A percentile compares a stretch with the other conserved stretches of the same genome.
phyloP scores from a whole-genome alignment of 2,888 invertebrate species.

The Xestia ashworthii region DNA sequence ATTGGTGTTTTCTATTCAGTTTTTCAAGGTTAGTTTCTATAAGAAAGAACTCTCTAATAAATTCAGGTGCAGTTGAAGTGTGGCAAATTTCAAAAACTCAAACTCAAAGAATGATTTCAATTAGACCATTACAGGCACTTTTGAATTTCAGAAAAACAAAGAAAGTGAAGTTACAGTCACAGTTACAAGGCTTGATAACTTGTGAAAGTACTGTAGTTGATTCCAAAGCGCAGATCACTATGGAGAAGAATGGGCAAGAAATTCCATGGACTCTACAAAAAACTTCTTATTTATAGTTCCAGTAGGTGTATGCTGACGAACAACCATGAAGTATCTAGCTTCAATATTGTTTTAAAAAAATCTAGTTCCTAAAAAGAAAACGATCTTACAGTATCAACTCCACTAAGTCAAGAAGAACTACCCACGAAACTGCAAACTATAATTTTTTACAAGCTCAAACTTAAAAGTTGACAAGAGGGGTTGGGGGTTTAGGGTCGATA shows the following conservation, averaged over 20 bases:
- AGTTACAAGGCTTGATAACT: no score
- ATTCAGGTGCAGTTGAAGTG: conserved; percentile 12
- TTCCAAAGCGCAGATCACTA: no score
- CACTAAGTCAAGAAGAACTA: conserved; percentile 26
- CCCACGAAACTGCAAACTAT: conserved; percentile 22
- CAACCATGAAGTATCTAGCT: not conserved
- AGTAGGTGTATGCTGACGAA: no score
- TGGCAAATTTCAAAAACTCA: conserved; percentile 3
- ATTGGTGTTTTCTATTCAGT: conserved; percentile 40
- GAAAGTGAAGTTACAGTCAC: no score
- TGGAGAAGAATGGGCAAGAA: no score
- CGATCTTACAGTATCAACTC: not conserved
- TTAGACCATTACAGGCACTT: no score
- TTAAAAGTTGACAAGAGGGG: conserved; percentile 82
- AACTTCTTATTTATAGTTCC: no score
- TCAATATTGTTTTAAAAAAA: conserved; percentile 6
- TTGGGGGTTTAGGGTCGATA: conserved; percentile 82
- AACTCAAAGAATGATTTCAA: no score
- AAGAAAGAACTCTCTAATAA: conserved; percentile 23
- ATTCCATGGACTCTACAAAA: no score
- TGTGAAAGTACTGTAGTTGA: no score
- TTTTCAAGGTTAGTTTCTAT: conserved; percentile 42
- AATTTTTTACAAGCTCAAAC: conserved; percentile 66
- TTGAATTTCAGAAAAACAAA: no score
- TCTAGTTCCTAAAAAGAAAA: conserved; percentile 19